Conservation (phyloP, 2,797 vertebrate species). For the Tangara arthus region DNA sequence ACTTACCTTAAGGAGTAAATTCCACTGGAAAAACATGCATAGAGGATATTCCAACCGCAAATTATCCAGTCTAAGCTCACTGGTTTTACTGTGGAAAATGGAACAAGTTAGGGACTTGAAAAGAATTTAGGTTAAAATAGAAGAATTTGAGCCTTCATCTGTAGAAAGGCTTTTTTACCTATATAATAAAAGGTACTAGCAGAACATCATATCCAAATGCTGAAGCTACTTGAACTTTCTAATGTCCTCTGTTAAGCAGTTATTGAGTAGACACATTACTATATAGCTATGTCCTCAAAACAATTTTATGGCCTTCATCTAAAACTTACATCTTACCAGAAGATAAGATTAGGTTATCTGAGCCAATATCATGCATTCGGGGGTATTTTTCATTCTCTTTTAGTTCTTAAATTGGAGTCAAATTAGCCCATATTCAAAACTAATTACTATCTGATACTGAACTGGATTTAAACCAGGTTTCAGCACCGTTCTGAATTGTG, state of each 20-base stretch:
- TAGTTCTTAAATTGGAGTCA: background rate
- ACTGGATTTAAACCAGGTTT: background rate
- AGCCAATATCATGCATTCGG: background rate
- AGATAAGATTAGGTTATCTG: background rate
- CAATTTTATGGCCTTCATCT: background rate
- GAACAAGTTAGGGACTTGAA: background rate
- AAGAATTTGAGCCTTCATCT: background rate
- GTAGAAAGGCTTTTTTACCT: background rate
- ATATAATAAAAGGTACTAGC: background rate
- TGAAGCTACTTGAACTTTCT: background rate
- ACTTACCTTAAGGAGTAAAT: background rate
- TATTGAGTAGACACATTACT: background rate
- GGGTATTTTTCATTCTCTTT: background rate
- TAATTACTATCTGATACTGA: background rate
- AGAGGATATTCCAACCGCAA: background rate
- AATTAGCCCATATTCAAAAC: background rate
- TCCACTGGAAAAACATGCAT: background rate
- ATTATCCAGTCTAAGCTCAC: background rate
- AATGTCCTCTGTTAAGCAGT: background rate
- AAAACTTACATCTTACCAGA: background rate
- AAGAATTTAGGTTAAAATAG: background rate
- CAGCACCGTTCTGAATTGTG: background rate
- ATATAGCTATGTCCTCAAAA: background rate
- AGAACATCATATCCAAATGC: background rate
- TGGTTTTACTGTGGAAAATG: background rate